A percentile compares a stretch with the other conserved stretches of the same genome.
These are phyloP conservation scores for Philypnodon macrostomus DNA, from an alignment of 2,797 vertebrate genomes.

Conservation along the genomic window DNA sequence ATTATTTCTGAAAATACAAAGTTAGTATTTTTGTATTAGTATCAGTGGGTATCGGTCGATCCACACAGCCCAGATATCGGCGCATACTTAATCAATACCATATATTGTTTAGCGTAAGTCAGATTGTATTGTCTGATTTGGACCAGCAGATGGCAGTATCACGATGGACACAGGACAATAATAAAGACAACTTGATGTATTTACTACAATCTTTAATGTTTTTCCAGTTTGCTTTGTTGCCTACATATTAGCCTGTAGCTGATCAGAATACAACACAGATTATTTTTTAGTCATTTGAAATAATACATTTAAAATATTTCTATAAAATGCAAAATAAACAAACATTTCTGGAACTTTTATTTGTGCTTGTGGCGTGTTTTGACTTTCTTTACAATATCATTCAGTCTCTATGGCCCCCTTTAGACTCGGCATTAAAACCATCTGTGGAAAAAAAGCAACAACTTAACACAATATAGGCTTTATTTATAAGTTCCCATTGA, in stretches of 20 bases:
- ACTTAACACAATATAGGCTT: too few species aligned
- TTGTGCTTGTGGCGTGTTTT: slow-evolving; percentile 51
- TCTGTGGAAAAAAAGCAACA: neutral
- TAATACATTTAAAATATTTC: slow-evolving; percentile 58
- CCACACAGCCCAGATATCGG: too few species aligned
- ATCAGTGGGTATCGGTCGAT: too few species aligned
- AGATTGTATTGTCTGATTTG: neutral
- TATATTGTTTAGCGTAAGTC: too few species aligned
- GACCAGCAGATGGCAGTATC: slow-evolving; percentile 39
- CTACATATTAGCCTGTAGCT: slow-evolving; percentile 58
- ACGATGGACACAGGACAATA: slow-evolving; percentile 4
- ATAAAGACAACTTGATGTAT: slow-evolving; percentile 15
- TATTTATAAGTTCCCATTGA: too few species aligned
- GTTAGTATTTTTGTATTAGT: too few species aligned
- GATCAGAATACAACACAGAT: slow-evolving; percentile 57
- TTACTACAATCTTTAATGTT: slow-evolving; percentile 73
- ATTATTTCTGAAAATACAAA: too few species aligned
- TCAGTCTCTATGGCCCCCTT: slow-evolving; percentile 13
- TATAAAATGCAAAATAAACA: slow-evolving; percentile 65
- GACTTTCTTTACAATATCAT: slow-evolving; percentile 35
- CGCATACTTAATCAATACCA: too few species aligned
- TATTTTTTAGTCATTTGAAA: slow-evolving; percentile 53
- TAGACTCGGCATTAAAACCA: neutral
- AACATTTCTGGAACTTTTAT: slow-evolving; percentile 40
- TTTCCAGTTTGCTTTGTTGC: slow-evolving; percentile 47